Percentiles rank a stretch among this genome's conserved stretches.
Conservation (phyloP, 2,113 vertebrate species). For the Corythornis madagascariensis region DNA sequence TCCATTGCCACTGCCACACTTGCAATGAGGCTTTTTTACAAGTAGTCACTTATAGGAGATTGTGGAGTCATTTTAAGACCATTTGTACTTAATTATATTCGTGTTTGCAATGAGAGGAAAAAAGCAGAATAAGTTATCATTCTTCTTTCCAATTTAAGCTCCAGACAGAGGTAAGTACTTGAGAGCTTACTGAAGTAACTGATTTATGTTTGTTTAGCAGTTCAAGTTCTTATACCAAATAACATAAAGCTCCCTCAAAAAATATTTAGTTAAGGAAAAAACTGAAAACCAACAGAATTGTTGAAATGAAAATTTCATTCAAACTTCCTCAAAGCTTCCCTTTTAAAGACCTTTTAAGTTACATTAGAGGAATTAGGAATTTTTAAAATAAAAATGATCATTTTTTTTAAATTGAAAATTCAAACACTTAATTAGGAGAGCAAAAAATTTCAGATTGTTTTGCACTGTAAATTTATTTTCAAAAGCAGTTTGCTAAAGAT, state of each 20-base stretch:
- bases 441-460: neutral
- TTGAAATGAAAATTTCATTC: neutral
- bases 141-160: neutral
- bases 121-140: neutral
- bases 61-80: neutral
- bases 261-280: neutral
- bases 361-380: neutral
- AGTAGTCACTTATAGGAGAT: neutral
- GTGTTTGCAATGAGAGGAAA: neutral
- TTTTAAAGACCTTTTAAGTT: neutral
- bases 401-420: neutral
- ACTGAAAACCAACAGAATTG: neutral
- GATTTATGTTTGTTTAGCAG: neutral
- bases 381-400: neutral
- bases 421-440: neutral
- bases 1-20: neutral
- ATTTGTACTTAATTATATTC: neutral
- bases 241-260: neutral
- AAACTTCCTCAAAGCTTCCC: fast-evolving
- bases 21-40: neutral
- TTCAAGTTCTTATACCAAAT: neutral
- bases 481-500: neutral
- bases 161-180: fast-evolving
- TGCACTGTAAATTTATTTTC: neutral
- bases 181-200: neutral